phyloP scores from a whole-genome alignment of 1,140 invertebrate genomes.

The Megalopta genalis region DNA sequence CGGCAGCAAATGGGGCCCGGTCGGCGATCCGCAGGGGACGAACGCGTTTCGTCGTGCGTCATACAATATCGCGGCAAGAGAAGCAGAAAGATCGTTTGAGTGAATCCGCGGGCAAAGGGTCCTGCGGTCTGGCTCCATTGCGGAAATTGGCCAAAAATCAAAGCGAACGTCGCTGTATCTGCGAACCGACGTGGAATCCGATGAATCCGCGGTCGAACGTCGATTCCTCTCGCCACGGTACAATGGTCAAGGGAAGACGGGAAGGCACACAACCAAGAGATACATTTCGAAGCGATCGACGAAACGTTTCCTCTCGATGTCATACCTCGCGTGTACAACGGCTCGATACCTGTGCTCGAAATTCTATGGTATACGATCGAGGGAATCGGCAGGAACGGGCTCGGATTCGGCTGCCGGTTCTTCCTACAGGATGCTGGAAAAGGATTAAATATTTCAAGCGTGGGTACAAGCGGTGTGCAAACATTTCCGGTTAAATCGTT shows the following conservation, averaged over 20 bases:
- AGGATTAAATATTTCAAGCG: too few species aligned
- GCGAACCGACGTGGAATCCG: background rate
- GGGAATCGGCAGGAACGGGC: too few species aligned
- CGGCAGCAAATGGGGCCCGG: too few species aligned
- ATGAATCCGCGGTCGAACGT: background rate
- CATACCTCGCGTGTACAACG: background rate
- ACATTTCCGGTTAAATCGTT: too few species aligned
- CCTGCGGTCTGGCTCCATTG: background rate
- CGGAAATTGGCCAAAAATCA: conserved; percentile 28
- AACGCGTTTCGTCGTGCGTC: background rate
- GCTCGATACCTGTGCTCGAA: background rate
- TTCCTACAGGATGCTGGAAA: too few species aligned
- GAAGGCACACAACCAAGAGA: background rate
- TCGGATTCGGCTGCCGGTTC: too few species aligned
- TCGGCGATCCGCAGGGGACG: background rate
- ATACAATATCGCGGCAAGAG: background rate
- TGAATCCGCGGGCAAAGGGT: background rate
- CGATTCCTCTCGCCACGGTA: background rate
- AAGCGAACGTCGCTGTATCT: background rate
- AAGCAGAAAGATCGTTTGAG: background rate
- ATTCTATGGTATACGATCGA: too few species aligned
- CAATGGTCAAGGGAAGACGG: background rate
- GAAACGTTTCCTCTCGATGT: conserved; percentile 2
- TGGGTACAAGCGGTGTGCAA: too few species aligned
- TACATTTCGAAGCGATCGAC: conserved; percentile 1